Conservation (phyloP, 2,797 vertebrate genomes). For the Takifugu rubripes region DNA sequence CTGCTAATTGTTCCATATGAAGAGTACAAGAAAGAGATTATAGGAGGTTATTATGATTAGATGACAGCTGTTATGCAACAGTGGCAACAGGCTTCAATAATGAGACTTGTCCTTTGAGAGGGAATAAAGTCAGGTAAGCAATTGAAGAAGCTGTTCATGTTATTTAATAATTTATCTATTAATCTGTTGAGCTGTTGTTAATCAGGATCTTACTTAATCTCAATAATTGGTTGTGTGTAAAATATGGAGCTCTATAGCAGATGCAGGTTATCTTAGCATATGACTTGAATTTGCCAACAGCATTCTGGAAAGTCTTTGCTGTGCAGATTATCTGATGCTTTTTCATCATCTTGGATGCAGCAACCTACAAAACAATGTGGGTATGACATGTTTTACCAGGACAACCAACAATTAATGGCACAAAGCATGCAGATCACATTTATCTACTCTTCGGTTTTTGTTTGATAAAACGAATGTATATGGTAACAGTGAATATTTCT, state of each 20-base stretch:
- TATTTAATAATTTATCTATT: neutral
- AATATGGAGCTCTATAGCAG: neutral
- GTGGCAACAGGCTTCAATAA: constrained; percentile 51
- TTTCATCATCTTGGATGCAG: constrained; percentile 41
- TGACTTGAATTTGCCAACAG: neutral
- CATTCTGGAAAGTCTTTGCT: neutral
- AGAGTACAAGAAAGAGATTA: constrained; percentile 12
- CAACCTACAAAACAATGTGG: constrained; percentile 25
- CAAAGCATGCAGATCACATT: constrained; percentile 19
- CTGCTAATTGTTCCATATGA: constrained; percentile 18
- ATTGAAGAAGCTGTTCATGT: constrained; percentile 19
- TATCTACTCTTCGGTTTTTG: neutral
- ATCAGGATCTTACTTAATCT: neutral
- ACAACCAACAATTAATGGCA: constrained; percentile 21
- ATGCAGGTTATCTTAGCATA: neutral
- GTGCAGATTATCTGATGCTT: constrained; percentile 19
- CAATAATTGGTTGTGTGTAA: neutral
- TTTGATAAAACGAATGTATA: neutral
- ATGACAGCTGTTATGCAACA: constrained; percentile 59
- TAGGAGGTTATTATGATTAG: constrained; percentile 60
- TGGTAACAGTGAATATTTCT: neutral
- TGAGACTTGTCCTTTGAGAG: constrained; percentile 46
- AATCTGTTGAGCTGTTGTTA: neutral
- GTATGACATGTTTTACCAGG: constrained; percentile 15
- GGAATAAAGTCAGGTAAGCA: constrained; percentile 30